These are phyloP conservation scores for Gymnothorax javanicus DNA, from an alignment of 2,797 vertebrate genomes.

Conservation along the genomic window DNA sequence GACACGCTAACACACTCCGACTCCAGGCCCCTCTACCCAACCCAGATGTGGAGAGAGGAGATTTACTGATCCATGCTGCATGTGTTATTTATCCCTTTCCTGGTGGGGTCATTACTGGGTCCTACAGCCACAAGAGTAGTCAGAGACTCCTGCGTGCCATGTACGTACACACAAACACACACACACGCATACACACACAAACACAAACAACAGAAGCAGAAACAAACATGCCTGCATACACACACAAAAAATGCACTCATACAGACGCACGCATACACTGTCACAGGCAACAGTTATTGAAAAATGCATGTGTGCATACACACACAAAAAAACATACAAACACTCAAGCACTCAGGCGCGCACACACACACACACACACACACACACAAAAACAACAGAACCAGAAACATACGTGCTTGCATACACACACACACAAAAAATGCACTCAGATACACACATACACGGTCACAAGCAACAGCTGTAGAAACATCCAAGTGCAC, in stretches of 20 bases:
- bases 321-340: too few relatives aligned
- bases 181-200: slow-evolving; percentile 25
- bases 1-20: slow-evolving; percentile 19
- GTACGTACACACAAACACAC: slow-evolving; percentile 23
- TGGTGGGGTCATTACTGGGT: not conserved
- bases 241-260: slow-evolving; percentile 52
- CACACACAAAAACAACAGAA: slow-evolving; percentile 35
- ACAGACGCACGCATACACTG: slow-evolving; percentile 60
- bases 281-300: too few relatives aligned
- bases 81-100: slow-evolving; percentile 36
- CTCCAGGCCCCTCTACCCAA: not conserved
- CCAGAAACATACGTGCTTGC: not conserved
- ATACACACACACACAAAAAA: too few relatives aligned
- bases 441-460: too few relatives aligned
- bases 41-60: not conserved
- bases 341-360: too few relatives aligned
- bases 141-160: slow-evolving; percentile 27
- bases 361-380: slow-evolving; percentile 8
- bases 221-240: slow-evolving; percentile 24
- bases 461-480: too few relatives aligned
- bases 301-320: too few relatives aligned
- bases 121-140: slow-evolving; percentile 32
- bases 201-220: slow-evolving; percentile 26
- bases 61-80: slow-evolving; percentile 50
- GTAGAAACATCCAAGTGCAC: too few relatives aligned